These are phyloP conservation scores for Camponotus fellah DNA, from an alignment of 2,888 invertebrate species.

Conservation along the genomic window DNA sequence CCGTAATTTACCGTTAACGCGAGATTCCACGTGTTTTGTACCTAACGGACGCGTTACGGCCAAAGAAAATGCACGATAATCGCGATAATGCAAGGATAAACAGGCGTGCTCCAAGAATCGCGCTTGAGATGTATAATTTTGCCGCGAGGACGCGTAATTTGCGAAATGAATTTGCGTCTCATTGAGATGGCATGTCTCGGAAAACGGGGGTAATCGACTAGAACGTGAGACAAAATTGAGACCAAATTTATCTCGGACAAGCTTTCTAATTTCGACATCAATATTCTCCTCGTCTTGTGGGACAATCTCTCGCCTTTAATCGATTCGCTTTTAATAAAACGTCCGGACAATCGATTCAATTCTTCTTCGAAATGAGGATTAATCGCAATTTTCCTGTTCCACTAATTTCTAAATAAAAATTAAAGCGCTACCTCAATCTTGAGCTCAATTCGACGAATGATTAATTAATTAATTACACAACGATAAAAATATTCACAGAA, in stretches of 20 bases:
- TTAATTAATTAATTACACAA: neutral
- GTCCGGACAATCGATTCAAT: neutral
- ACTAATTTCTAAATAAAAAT: neutral
- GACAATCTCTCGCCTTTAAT: neutral
- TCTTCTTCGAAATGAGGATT: neutral
- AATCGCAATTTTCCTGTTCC: neutral
- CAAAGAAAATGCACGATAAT: neutral
- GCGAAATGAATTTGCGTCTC: neutral
- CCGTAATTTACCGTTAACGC: neutral
- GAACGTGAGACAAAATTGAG: neutral
- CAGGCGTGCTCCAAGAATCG: neutral
- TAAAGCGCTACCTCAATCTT: neutral
- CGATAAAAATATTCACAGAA: neutral
- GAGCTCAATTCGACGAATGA: neutral
- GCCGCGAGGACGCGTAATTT: neutral
- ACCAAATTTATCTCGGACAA: constrained; percentile 5
- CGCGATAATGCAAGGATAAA: neutral
- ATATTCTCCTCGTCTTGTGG: neutral
- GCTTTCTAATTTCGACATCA: neutral
- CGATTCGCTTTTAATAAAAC: neutral
- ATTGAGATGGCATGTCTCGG: neutral
- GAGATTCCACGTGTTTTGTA: neutral
- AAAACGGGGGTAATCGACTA: neutral
- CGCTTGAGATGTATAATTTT: neutral
- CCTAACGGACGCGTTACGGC: neutral